A percentile compares a stretch with the other conserved stretches of the same genome.
phyloP scores from a whole-genome alignment of 2,888 invertebrate species.

The Mythimna impura region DNA sequence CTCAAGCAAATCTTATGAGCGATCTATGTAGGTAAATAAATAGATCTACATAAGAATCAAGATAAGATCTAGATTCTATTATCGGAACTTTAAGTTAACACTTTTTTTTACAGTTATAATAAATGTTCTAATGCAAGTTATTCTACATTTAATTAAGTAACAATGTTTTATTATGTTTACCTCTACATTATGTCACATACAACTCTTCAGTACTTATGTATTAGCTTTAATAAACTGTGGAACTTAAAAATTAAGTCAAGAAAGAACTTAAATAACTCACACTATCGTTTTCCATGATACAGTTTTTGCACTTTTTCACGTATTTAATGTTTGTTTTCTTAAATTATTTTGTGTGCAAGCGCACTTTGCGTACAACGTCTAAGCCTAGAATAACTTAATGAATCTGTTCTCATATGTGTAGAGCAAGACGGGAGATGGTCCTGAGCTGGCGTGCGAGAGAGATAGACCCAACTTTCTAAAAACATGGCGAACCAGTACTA shows the following conservation, averaged over 20 bases:
- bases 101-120: too few relatives aligned
- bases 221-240: not conserved
- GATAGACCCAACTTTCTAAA: conserved; percentile 84
- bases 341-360: conserved; percentile 55
- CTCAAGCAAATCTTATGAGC: not conserved
- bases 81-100: too few relatives aligned
- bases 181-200: not conserved
- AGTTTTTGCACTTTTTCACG: conserved; percentile 42
- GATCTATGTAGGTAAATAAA: not conserved
- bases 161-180: not conserved
- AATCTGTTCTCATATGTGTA: conserved; percentile 60
- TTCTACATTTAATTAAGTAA: not conserved
- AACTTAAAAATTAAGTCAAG: not conserved
- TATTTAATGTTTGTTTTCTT: conserved; percentile 28
- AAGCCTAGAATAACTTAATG: conserved; percentile 69
- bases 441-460: conserved; percentile 64
- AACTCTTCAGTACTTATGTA: not conserved
- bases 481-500: conserved; percentile 73
- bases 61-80: not conserved
- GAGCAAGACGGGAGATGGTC: conserved; percentile 68
- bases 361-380: conserved; percentile 64
- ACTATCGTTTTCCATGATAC: conserved; percentile 52
- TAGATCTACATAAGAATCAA: too few relatives aligned
- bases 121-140: not conserved
- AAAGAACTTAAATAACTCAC: conserved; percentile 29